phyloP scores from a whole-genome alignment of 2,888 invertebrate species.

The Conistra vaccinii region DNA sequence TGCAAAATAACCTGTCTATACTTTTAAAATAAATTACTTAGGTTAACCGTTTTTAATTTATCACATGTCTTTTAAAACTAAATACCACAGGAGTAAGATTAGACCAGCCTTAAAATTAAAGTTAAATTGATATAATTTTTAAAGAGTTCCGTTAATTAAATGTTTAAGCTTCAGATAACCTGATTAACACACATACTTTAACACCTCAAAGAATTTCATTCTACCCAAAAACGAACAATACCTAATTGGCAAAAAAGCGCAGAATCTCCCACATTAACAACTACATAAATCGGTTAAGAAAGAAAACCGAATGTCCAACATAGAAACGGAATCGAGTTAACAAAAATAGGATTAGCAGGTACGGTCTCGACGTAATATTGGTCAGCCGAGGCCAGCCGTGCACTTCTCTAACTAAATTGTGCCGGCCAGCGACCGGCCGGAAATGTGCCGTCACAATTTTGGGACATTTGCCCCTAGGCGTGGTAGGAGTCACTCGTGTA shows the following conservation, averaged over 20 bases:
- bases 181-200: constrained; percentile 3
- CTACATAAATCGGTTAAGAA: constrained; percentile 38
- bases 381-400: constrained; percentile 66
- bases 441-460: constrained; percentile 74
- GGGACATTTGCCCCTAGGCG: constrained; percentile 62
- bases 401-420: constrained; percentile 79
- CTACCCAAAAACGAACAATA: neutral
- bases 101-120: neutral
- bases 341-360: constrained; percentile 79
- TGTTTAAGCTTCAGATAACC: neutral
- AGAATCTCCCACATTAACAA: constrained; percentile 25
- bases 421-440: constrained; percentile 68
- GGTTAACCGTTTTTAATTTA: neutral
- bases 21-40: neutral
- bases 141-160: neutral
- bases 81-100: neutral
- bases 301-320: constrained; percentile 50
- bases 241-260: neutral
- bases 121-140: neutral
- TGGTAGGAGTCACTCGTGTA: constrained; percentile 53
- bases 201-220: neutral
- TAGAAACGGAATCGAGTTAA: constrained; percentile 72
- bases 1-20: constrained; percentile 1
- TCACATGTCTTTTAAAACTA: neutral
- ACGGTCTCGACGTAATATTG: constrained; percentile 68